Percentiles rank a stretch among this genome's conserved stretches.
Evolutionary conservation across 2,113 vertebrate species (phyloP).

Genomic region (Aldabrachelys gigantea): DNA sequence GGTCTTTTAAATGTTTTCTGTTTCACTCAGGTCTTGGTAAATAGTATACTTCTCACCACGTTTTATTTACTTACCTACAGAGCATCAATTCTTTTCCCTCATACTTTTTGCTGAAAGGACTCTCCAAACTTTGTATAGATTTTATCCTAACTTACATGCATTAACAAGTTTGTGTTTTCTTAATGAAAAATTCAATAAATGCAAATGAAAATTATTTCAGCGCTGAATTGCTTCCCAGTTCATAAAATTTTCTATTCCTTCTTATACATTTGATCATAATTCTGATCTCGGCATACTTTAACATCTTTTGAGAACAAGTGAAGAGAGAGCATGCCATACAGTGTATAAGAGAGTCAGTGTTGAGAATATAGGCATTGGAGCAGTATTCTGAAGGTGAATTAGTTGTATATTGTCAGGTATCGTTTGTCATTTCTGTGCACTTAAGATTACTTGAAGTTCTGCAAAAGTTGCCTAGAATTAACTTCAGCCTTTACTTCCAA

Average conservation of each 20-base stretch:
- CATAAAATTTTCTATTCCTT: conserved; percentile 17
- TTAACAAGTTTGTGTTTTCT: not conserved
- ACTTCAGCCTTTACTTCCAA: conserved; percentile 87
- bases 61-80: conserved; percentile 83
- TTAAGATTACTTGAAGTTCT: conserved; percentile 76
- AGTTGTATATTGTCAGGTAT: conserved; percentile 73
- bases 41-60: conserved; percentile 86
- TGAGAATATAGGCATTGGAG: conserved; percentile 47
- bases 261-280: conserved; percentile 40
- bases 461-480: conserved; percentile 84
- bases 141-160: not conserved
- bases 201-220: conserved; percentile 55
- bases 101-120: conserved; percentile 1
- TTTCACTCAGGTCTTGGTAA: conserved; percentile 89
- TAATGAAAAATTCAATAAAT: not conserved
- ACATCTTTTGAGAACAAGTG: conserved; percentile 4
- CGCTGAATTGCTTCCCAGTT: conserved; percentile 39
- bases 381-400: conserved; percentile 67
- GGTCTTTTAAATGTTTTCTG: conserved; percentile 87
- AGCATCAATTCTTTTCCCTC: conserved; percentile 38
- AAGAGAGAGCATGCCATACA: not conserved
- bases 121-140: not conserved
- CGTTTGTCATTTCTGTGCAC: conserved; percentile 69
- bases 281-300: not conserved
- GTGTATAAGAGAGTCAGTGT: not conserved